phyloP scores from a whole-genome alignment of 2,113 vertebrate species.

The Pseudolaguvia tuberculata region DNA sequence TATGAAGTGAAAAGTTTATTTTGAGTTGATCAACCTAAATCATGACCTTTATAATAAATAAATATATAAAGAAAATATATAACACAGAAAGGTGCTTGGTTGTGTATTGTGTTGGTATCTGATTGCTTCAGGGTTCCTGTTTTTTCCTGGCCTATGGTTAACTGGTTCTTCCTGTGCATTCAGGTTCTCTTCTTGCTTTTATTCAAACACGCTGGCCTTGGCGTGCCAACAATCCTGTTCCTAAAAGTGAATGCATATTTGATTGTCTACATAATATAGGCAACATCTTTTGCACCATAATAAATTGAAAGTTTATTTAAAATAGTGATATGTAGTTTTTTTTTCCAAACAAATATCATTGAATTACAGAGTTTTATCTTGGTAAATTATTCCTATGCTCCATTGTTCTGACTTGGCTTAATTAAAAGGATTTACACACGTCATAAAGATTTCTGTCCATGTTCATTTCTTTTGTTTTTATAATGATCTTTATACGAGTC shows the following conservation, averaged over 20 bases:
- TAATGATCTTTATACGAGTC: background rate
- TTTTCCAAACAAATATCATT: too few species aligned
- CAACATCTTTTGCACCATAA: background rate
- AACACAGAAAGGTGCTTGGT: background rate
- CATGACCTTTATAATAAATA: background rate
- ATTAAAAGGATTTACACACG: constrained; percentile 9
- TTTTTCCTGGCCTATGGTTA: background rate
- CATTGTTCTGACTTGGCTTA: constrained; percentile 15
- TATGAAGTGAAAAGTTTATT: background rate
- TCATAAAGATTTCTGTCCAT: background rate
- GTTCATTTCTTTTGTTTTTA: background rate
- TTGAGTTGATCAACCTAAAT: background rate
- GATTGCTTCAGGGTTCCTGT: background rate
- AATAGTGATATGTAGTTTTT: constrained; percentile 13
- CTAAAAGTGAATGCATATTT: background rate
- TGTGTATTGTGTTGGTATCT: background rate
- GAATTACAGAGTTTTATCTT: constrained; percentile 38
- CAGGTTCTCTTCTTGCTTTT: background rate
- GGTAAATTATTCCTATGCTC: constrained; percentile 45
- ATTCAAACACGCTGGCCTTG: background rate
- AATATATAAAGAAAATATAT: background rate
- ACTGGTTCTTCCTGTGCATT: background rate
- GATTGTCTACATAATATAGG: background rate
- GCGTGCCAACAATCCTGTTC: background rate
- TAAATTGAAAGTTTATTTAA: background rate